These are phyloP conservation scores for Leptinotarsa peninsularis DNA, from an alignment of 2,888 invertebrate genomes.

Conservation along the genomic window DNA sequence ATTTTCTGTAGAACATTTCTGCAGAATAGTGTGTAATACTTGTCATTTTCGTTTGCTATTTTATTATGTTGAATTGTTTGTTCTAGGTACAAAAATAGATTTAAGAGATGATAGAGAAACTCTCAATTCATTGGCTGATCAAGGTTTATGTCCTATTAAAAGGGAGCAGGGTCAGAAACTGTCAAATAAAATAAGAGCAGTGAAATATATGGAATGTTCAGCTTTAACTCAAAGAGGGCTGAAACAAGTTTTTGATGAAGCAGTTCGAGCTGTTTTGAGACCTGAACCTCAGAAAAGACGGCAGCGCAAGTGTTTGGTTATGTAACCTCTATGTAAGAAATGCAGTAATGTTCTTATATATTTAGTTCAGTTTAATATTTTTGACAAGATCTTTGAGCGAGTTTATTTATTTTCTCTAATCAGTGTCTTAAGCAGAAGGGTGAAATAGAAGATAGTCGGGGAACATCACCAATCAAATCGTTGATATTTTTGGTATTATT, in stretches of 20 bases:
- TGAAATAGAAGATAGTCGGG: conserved; percentile 1
- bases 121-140: conserved; percentile 88
- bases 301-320: conserved; percentile 85
- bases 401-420: conserved; percentile 1
- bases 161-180: conserved; percentile 98
- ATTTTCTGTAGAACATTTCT: too few relatives aligned
- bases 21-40: too few relatives aligned
- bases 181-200: conserved; percentile 98
- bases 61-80: not conserved
- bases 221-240: conserved; percentile 98
- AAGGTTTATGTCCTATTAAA: conserved; percentile 95
- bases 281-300: conserved; percentile 96
- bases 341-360: conserved; percentile 13
- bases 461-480: not conserved
- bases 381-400: conserved; percentile 19
- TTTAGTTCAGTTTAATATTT: conserved; percentile 12
- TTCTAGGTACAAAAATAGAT: conserved; percentile 95
- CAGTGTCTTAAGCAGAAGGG: conserved; percentile 3
- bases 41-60: not conserved
- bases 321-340: conserved; percentile 55
- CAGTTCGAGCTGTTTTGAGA: conserved; percentile 95
- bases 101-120: conserved; percentile 98
- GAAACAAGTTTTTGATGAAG: conserved; percentile 99
- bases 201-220: conserved; percentile 99
- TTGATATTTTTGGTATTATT: too few relatives aligned